These are phyloP conservation scores for Corythornis vintsioides DNA, from an alignment of 2,113 vertebrate species.

Conservation along the genomic window DNA sequence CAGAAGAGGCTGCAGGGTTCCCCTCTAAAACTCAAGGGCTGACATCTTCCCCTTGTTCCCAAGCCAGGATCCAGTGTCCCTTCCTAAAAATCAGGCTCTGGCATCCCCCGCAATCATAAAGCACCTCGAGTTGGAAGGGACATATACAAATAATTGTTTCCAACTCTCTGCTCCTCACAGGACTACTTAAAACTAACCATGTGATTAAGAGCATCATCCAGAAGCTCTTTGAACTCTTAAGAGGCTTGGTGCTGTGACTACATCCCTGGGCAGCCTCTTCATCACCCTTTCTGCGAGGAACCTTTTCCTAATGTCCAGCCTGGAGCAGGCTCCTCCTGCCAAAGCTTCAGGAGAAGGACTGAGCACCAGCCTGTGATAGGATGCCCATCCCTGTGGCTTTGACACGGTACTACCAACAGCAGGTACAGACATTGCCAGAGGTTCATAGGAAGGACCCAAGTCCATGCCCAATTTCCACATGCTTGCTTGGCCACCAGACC, in stretches of 20 bases:
- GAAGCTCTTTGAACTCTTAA: neutral
- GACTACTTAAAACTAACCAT: neutral
- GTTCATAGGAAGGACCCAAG: neutral
- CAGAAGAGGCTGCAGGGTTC: neutral
- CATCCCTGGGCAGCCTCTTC: neutral
- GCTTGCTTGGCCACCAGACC: neutral
- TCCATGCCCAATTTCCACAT: accelerated
- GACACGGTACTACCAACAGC: accelerated
- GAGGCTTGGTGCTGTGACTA: neutral
- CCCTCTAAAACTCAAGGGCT: neutral
- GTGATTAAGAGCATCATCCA: neutral
- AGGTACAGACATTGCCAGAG: accelerated
- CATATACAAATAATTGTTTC: neutral
- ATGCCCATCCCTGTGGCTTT: accelerated
- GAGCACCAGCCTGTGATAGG: accelerated
- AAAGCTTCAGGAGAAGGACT: neutral
- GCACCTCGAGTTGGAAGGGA: neutral
- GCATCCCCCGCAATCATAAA: neutral
- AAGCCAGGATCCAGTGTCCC: accelerated
- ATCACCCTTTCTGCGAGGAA: neutral
- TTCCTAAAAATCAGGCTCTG: neutral
- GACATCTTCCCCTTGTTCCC: neutral
- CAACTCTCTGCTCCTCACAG: neutral
- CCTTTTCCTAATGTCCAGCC: neutral
- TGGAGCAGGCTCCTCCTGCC: neutral